These are phyloP conservation scores for Geophilus truncorum DNA, from an alignment of 2,888 invertebrate species.

Conservation along the genomic window DNA sequence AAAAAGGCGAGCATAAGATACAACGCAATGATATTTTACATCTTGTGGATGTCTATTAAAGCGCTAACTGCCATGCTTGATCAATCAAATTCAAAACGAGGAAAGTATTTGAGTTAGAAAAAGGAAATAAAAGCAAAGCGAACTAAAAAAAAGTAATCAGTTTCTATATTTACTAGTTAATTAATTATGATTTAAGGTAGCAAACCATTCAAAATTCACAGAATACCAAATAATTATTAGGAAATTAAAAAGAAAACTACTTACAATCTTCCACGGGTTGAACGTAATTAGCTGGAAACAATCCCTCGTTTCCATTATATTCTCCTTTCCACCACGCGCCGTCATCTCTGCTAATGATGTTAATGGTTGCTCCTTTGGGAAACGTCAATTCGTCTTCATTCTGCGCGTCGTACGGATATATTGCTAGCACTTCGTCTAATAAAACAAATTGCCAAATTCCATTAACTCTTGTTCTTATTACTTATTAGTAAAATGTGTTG, in stretches of 20 bases:
- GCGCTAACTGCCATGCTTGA: not conserved
- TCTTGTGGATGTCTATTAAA: not conserved
- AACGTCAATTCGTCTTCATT: conserved; percentile 93
- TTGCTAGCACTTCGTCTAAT: conserved; percentile 79
- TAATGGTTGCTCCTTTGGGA: conserved; percentile 84
- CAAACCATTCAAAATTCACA: not conserved
- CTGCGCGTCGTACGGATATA: conserved; percentile 89
- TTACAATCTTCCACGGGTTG: conserved; percentile 51
- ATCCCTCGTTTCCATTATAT: conserved; percentile 78
- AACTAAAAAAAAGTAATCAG: not conserved
- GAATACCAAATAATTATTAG: not conserved
- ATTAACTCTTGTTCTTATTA: not conserved
- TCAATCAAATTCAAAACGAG: not conserved
- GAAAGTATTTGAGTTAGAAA: not conserved
- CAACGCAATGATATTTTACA: not conserved
- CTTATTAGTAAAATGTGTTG: not conserved
- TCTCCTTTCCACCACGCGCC: conserved; percentile 98
- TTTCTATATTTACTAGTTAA: not conserved
- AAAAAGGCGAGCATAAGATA: not conserved
- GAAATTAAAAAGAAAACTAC: too few relatives aligned
- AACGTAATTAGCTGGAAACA: conserved; percentile 96
- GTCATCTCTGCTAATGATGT: conserved; percentile 82
- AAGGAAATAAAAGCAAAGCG: not conserved
- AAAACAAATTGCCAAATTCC: conserved; percentile 39
- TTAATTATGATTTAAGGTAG: not conserved